Evolutionary conservation across 2,797 vertebrate genomes (phyloP).

Genomic region (Aeoliscus strigatus): DNA sequence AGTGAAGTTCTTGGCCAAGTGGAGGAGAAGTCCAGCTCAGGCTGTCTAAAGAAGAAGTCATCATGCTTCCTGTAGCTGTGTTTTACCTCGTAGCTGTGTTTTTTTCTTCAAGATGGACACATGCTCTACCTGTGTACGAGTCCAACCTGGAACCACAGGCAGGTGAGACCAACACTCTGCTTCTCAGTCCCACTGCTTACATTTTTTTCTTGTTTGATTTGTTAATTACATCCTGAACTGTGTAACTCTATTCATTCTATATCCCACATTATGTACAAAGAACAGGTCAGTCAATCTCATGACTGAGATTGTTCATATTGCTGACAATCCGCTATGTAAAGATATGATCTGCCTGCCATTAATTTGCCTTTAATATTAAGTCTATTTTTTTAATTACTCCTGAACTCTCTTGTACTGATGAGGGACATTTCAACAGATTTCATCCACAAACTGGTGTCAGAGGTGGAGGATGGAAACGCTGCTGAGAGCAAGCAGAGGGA

Average conservation of each 20-base stretch:
- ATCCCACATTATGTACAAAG: no score
- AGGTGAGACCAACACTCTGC: slow-evolving; percentile 54
- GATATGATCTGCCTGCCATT: no score
- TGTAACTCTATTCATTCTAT: no score
- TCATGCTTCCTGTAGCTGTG: slow-evolving; percentile 70
- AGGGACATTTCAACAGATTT: slow-evolving; percentile 59
- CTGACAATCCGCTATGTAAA: no score
- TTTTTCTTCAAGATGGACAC: slow-evolving; percentile 60
- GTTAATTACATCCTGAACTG: no score
- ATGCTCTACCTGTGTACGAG: slow-evolving; percentile 72
- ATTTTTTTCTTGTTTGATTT: background rate
- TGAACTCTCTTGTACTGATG: background rate
- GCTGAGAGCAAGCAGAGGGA: slow-evolving; percentile 63
- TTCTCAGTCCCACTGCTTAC: background rate
- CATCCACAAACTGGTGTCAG: slow-evolving; percentile 72
- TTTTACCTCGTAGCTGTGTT: slow-evolving; percentile 68
- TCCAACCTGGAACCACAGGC: slow-evolving; percentile 62
- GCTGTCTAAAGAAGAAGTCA: slow-evolving; percentile 36
- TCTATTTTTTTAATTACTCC: background rate
- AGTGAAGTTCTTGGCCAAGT: slow-evolving; percentile 44
- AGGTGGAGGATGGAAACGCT: slow-evolving; percentile 62
- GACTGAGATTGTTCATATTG: no score
- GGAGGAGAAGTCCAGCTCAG: slow-evolving; percentile 32
- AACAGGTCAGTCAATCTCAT: no score
- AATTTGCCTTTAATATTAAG: no score